Evolutionary conservation across 2,888 invertebrate genomes (phyloP), one percentile per base, ranked within the genome.

Genomic region (Danaus chrysippus): DNA sequence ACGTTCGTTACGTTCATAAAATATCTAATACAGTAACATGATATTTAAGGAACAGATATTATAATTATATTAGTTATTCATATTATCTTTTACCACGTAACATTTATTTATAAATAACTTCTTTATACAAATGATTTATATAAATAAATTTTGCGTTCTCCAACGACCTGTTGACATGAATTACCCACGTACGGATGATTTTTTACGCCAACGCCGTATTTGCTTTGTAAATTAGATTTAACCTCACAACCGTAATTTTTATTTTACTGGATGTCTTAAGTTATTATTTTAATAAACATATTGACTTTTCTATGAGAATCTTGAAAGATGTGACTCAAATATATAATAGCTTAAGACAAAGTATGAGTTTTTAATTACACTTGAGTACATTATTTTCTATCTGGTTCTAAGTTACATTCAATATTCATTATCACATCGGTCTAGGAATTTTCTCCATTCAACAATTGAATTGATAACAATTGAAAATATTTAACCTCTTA

Each of bases 191-290:
- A 49, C 15, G 49, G 17, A 17, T 49, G 49, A 17, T 49, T 49
- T 49, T 49, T 15, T 10, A 49, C 17, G 49, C 17, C 49, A 49
- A 49, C 17, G 49, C 49, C 17, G 15, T 10, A 8, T 49, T 49
- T 49, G 49, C 15, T 49, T 49, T 49, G 17, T 46, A 46, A 46
- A 46, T 49, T 49, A 49, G 15, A 10, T 49, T 49, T 49, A 49
- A 49, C 49, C 49, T 49, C 17, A 49, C 17, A 17, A 49, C 15
- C 49, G 17, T 49, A 17, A 49, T 17, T 49, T 17, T 17, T 49
- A 49, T 49, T 15, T 17, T 17, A 17, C 17, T 49, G 49, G 17
- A n/a, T 49, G 3, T 17, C n/a, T n/a, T 43, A 12, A 5, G 12
- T n/a, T n/a, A 43, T 43, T 8, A 43, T 11, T n/a, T 12, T n/a